Percentiles rank a stretch among this genome's conserved stretches.
Evolutionary conservation across 1,140 invertebrate genomes (phyloP).

Genomic region (Macrotrachela quadricornifera): DNA sequence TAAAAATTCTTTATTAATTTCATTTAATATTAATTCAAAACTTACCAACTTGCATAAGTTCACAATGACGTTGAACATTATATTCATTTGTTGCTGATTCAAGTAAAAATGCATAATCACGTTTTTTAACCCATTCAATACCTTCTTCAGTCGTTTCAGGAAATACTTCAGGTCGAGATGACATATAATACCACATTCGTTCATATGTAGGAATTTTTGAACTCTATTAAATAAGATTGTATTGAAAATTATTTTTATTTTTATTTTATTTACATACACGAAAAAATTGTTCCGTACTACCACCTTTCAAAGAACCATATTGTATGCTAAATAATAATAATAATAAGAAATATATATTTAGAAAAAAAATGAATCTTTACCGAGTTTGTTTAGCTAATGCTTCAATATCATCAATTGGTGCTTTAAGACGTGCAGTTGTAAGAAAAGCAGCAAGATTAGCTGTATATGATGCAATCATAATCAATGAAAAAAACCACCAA

Average conservation of each 20-base stretch:
- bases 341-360: not conserved
- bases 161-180: constrained; percentile 31
- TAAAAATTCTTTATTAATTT: no score
- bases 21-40: no score
- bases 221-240: constrained; percentile 34
- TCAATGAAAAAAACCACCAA: constrained; percentile 98
- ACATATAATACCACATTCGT: constrained; percentile 85
- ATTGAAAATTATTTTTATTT: no score
- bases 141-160: constrained; percentile 15
- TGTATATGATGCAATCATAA: constrained; percentile 91
- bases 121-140: constrained; percentile 18
- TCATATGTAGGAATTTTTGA: constrained; percentile 66
- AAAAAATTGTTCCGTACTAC: constrained; percentile 10
- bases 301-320: constrained; percentile 15
- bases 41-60: constrained; percentile 37
- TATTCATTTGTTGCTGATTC: constrained; percentile 27
- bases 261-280: not conserved
- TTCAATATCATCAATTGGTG: constrained; percentile 49
- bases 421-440: constrained; percentile 76
- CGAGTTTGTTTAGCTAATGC: constrained; percentile 3
- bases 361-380: not conserved
- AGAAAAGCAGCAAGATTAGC: constrained; percentile 90
- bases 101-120: constrained; percentile 27
- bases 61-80: constrained; percentile 22
- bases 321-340: constrained; percentile 41